Percentiles rank a stretch among this genome's conserved stretches.
Evolutionary conservation across 2,888 invertebrate species (phyloP).

Genomic region (Torymus auratus): DNA sequence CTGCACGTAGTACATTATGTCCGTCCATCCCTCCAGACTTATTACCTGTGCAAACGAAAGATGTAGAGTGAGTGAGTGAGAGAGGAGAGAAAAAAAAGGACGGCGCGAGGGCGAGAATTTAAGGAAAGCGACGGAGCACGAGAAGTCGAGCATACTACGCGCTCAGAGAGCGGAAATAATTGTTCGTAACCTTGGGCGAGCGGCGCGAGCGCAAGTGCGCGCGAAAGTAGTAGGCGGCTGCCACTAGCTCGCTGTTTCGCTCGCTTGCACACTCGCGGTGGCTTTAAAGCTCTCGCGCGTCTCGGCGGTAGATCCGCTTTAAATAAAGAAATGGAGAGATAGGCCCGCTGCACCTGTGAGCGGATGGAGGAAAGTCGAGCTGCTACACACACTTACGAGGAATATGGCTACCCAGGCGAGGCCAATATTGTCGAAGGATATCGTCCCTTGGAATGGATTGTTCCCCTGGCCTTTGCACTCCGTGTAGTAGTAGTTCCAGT

Average conservation of each 20-base stretch:
- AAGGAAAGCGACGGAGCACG: background rate
- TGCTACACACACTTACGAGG: constrained; percentile 86
- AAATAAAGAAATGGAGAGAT: background rate
- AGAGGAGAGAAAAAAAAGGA: constrained; percentile 28
- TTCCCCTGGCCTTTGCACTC: constrained; percentile 93
- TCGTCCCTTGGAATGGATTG: constrained; percentile 99
- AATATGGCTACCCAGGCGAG: constrained; percentile 99
- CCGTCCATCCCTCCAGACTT: constrained; percentile 99
- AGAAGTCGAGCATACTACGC: background rate
- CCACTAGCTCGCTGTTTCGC: too few relatives aligned
- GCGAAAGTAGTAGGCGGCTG: constrained; percentile 14
- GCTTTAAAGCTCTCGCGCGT: constrained; percentile 6
- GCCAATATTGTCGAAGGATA: constrained; percentile 99
- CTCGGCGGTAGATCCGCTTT: constrained; percentile 3
- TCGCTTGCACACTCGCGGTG: too few relatives aligned
- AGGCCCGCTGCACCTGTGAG: background rate
- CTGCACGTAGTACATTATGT: constrained; percentile 99
- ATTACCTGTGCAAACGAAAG: constrained; percentile 85
- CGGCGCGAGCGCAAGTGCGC: too few relatives aligned
- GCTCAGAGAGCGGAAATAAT: constrained; percentile 47
- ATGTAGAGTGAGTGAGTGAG: constrained; percentile 1
- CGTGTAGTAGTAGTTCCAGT: constrained; percentile 99
- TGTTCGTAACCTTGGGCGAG: constrained; percentile 53
- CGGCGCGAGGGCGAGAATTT: constrained; percentile 9
- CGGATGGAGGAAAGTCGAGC: background rate